A percentile compares a stretch with the other conserved stretches of the same genome.
Conservation (phyloP, 2,888 invertebrate genomes). For the Pseudoips prasinana region DNA sequence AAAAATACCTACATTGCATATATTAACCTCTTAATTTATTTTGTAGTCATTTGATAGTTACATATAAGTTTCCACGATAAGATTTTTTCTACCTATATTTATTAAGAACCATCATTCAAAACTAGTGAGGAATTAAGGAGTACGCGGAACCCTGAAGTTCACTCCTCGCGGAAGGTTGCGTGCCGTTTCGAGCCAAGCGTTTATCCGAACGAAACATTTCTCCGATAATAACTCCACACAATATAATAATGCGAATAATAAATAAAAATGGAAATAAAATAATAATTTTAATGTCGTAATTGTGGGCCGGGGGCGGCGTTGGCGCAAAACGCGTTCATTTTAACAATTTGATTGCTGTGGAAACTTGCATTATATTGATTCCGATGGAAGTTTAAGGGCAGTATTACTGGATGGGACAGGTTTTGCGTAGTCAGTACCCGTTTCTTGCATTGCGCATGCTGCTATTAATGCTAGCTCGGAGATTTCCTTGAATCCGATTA, state of each 20-base stretch:
- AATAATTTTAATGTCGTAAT: conserved; percentile 81
- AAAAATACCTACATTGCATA: too few relatives aligned
- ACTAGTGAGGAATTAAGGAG: too few relatives aligned
- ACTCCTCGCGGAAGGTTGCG: conserved; percentile 59
- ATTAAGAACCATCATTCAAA: too few relatives aligned
- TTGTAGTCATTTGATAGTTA: too few relatives aligned
- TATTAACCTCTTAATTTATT: too few relatives aligned
- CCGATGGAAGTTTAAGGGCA: conserved; percentile 56
- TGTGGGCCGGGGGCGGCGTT: conserved; percentile 67
- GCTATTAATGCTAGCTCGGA: conserved; percentile 21
- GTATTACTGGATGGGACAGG: conserved; percentile 52
- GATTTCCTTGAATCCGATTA: conserved; percentile 31
- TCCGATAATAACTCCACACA: conserved; percentile 82
- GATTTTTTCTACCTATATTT: too few relatives aligned
- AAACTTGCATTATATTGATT: conserved; percentile 61
- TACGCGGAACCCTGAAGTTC: conserved; percentile 53
- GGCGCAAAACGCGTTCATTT: conserved; percentile 64
- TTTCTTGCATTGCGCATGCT: conserved; percentile 22
- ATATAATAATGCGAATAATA: conserved; percentile 83
- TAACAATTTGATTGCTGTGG: conserved; percentile 62
- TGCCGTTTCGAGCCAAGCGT: conserved; percentile 67
- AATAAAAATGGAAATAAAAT: conserved; percentile 82
- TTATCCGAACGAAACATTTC: conserved; percentile 82
- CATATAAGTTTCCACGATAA: too few relatives aligned
- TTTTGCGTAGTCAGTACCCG: conserved; percentile 36